Conservation (phyloP, 2,888 invertebrate genomes). For the Cheilosia scutellata region DNA sequence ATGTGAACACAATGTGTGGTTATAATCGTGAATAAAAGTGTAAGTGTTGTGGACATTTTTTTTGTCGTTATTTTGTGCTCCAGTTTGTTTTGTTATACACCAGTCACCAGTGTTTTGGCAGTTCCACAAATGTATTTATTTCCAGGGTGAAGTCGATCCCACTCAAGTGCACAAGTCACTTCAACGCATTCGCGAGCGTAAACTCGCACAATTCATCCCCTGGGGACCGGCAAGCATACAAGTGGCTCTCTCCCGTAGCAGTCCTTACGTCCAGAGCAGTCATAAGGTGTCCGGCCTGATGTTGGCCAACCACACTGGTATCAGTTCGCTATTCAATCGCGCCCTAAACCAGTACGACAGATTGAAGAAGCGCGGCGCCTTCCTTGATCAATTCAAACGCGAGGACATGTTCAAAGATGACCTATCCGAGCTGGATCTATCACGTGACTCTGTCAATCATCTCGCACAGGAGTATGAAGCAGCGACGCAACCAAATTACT, state of each 20-base stretch:
- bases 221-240: slow-evolving; percentile 99
- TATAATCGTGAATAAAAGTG: too few relatives aligned
- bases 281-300: slow-evolving; percentile 98
- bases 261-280: slow-evolving; percentile 97
- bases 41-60: neutral
- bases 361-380: slow-evolving; percentile 97
- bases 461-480: slow-evolving; percentile 98
- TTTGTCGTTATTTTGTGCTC: neutral
- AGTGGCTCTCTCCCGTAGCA: slow-evolving; percentile 97
- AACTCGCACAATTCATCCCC: slow-evolving; percentile 97
- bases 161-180: slow-evolving; percentile 99
- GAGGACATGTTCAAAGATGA: slow-evolving; percentile 97
- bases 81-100: neutral
- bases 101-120: too few relatives aligned
- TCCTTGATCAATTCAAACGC: slow-evolving; percentile 98
- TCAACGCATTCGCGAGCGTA: slow-evolving; percentile 97
- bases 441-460: slow-evolving; percentile 95
- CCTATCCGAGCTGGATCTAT: slow-evolving; percentile 95
- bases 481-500: slow-evolving; percentile 95
- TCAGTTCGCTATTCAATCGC: slow-evolving; percentile 96
- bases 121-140: slow-evolving; percentile 65
- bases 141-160: slow-evolving; percentile 98
- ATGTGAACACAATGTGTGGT: too few relatives aligned
- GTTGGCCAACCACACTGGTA: slow-evolving; percentile 99
- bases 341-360: slow-evolving; percentile 97